Evolutionary conservation across 1,140 invertebrate genomes (phyloP), one percentile per base, ranked within the genome.

Genomic region (Eubasilissa regina): DNA sequence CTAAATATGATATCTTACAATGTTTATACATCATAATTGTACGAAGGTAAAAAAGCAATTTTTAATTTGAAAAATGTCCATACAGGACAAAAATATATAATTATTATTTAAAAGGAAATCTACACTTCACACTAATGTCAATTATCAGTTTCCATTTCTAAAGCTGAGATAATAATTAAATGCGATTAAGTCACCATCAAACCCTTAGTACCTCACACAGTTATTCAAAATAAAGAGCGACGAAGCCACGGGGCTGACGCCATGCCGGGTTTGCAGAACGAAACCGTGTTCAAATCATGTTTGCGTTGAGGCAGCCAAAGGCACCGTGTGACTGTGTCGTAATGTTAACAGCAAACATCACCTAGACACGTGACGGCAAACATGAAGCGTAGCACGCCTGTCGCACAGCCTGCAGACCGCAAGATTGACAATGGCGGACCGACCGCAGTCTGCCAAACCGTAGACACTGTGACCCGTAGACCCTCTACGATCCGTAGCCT

Each of bases 331-430:
- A 68, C 17, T 48, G 47, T 74, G 48, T 55, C 75, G 48, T 77
- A 62, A 68, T 73, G 77, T 78, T 68, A 78, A 78, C 66, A 48
- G 51, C 77, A 78, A 73, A 77, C 75, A 77, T 68, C 75, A 77
- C 75, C 75, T 77, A 78, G 77, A 62, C 25, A 51, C 15, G 44
- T 48, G 56, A 62, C 55, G 58, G 76, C 35, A 77, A 78, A 73
- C 66, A 73, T 13, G 60, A 12, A 12, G 44, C 21, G 75, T 21
- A 70, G 51, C 45, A 13, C 3, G 51, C 43, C 62, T 47, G 60
- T 77, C 58, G 51, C 75, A 15, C 47, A 15, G 51, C 62, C 21
- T 25, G 51, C 35, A 17, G 19, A 78, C 77, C 77, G 45, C 77
- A 78, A 78, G 77, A 78, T 78, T 78, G 77, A 78, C 77, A 78